Percentiles rank a stretch among this genome's conserved stretches.
Conservation (phyloP, 2,888 invertebrate species). For the Chromoteleia sp. region DNA sequence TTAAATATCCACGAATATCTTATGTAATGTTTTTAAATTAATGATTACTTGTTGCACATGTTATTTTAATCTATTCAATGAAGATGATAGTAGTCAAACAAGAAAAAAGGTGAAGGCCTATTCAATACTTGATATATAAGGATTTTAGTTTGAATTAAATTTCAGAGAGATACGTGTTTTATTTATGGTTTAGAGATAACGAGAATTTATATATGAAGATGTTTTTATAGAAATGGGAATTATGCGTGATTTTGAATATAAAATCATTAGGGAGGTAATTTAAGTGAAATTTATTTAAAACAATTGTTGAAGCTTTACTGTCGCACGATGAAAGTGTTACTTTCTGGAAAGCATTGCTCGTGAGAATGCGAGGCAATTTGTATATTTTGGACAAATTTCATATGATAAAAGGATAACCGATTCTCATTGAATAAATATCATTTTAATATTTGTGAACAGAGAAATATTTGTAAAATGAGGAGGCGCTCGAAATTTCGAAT, state of each 20-base stretch:
- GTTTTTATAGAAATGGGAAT: conserved; percentile 3
- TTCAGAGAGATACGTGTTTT: neutral
- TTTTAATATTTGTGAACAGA: conserved; percentile 17
- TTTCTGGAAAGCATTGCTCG: neutral
- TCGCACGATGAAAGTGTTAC: neutral
- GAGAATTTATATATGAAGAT: conserved; percentile 6
- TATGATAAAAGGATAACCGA: conserved; percentile 7
- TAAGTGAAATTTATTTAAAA: too few species aligned
- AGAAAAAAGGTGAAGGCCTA: conserved; percentile 8
- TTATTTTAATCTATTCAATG: conserved; percentile 4
- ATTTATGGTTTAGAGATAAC: neutral
- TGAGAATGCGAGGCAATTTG: conserved; percentile 8
- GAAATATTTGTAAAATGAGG: conserved; percentile 25
- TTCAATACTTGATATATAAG: neutral
- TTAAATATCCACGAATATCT: neutral
- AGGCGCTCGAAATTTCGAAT: conserved; percentile 42
- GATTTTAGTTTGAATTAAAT: neutral
- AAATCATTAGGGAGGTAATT: conserved; percentile 4
- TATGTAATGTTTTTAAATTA: neutral
- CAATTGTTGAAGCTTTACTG: neutral
- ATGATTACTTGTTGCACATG: neutral
- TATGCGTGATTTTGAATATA: neutral
- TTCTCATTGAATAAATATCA: conserved; percentile 10
- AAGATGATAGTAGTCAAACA: neutral
- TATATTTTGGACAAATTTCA: conserved; percentile 34